phyloP scores from a whole-genome alignment of 2,797 vertebrate species.

The Sparus aurata region DNA sequence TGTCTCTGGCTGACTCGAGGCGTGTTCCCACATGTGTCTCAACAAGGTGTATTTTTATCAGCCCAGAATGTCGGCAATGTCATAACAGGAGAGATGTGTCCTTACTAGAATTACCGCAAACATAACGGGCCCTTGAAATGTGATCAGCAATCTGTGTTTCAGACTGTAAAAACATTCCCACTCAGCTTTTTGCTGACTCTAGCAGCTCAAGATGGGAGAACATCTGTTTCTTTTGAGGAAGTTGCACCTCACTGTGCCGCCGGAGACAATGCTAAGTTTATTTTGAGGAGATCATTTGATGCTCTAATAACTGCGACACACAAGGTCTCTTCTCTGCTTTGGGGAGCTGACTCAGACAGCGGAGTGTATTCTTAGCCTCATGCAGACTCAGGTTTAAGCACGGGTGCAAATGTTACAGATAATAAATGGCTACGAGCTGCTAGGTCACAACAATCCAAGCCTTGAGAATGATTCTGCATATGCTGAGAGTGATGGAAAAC shows the following conservation, averaged over 20 bases:
- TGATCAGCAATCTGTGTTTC: conserved; percentile 61
- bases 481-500: conserved; percentile 1
- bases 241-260: conserved; percentile 29
- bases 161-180: conserved; percentile 33
- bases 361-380: conserved; percentile 63
- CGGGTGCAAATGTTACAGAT: conserved; percentile 34
- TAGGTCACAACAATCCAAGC: background rate
- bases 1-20: conserved; percentile 50
- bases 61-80: conserved; percentile 71
- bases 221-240: conserved; percentile 55
- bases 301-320: conserved; percentile 60
- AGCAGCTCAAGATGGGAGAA: conserved; percentile 38
- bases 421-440: conserved; percentile 23
- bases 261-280: conserved; percentile 54
- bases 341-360: conserved; percentile 62
- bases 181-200: conserved; percentile 34
- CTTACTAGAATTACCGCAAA: conserved; percentile 77
- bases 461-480: background rate
- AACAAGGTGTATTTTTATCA: conserved; percentile 81
- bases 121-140: conserved; percentile 70
- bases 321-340: conserved; percentile 50
- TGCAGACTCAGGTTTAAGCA: conserved; percentile 51
- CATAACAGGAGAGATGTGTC: conserved; percentile 69
- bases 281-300: conserved; percentile 64
- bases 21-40: conserved; percentile 72